Percentiles rank a stretch among this genome's conserved stretches.
Evolutionary conservation across 2,113 vertebrate species (phyloP).

Genomic region (Antechinus flavipes): DNA sequence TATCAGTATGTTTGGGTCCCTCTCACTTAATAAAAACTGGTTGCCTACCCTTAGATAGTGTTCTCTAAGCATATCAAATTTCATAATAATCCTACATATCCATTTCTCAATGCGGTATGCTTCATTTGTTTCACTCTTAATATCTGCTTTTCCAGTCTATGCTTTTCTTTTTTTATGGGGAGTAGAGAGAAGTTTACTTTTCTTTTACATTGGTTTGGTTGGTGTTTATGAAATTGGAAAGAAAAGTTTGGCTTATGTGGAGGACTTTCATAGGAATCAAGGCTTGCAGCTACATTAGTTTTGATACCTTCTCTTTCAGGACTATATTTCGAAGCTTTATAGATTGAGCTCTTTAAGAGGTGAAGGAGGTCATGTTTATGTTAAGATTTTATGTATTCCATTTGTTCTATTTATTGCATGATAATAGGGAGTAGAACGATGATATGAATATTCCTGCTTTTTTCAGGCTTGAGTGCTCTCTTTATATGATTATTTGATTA

Average conservation of each 20-base stretch:
- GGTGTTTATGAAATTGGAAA: constrained; percentile 16
- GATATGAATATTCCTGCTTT: neutral
- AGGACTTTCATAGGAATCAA: constrained; percentile 37
- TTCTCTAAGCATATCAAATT: neutral
- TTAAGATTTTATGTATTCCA: neutral
- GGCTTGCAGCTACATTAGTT: neutral
- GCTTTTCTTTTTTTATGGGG: neutral
- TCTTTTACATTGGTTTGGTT: neutral
- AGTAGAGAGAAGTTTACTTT: neutral
- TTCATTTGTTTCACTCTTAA: neutral
- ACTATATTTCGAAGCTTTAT: constrained; percentile 11
- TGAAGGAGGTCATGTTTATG: constrained; percentile 7
- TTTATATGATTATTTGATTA: constrained; percentile 7
- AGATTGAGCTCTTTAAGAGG: constrained; percentile 52
- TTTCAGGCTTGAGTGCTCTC: neutral
- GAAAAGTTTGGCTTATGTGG: constrained; percentile 8
- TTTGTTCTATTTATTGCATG: neutral
- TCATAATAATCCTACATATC: neutral
- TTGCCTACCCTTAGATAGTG: neutral
- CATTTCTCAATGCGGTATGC: neutral
- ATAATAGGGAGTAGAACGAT: neutral
- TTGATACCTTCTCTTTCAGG: neutral
- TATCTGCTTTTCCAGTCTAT: neutral
- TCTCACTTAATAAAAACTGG: neutral
- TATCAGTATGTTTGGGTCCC: neutral